Evolutionary conservation across 2,888 invertebrate genomes (phyloP).

Genomic region (Steinernema carpocapsae): DNA sequence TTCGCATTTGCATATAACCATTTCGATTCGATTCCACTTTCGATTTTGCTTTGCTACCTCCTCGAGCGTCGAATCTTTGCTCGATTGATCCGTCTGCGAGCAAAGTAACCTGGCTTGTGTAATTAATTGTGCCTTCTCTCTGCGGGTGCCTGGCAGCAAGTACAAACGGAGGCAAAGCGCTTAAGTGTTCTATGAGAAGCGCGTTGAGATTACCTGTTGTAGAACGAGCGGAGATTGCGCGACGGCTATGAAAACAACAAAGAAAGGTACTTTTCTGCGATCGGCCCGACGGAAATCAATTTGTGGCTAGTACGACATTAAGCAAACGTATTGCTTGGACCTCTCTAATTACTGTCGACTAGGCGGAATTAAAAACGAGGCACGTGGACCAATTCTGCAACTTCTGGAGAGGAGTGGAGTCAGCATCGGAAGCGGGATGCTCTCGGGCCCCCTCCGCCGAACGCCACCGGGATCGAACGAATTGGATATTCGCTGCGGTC

Average conservation of each 20-base stretch:
- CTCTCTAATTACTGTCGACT: no score
- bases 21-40: background rate
- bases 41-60: background rate
- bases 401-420: background rate
- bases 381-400: no score
- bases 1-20: constrained; percentile 11
- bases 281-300: background rate
- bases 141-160: background rate
- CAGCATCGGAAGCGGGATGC: background rate
- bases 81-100: background rate
- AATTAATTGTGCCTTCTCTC: background rate
- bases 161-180: constrained; percentile 10
- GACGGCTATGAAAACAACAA: constrained; percentile 5
- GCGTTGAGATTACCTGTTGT: background rate
- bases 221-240: background rate
- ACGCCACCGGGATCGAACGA: background rate
- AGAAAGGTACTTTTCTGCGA: background rate
- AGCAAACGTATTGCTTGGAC: constrained; percentile 6
- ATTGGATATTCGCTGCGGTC: constrained; percentile 13
- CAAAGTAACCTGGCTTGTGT: background rate
- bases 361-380: no score
- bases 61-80: background rate
- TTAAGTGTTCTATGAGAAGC: constrained; percentile 9
- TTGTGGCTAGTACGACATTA: constrained; percentile 9
- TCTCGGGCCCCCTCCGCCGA: background rate